Conservation (phyloP, 2,113 vertebrate genomes). For the Panthera leo region DNA sequence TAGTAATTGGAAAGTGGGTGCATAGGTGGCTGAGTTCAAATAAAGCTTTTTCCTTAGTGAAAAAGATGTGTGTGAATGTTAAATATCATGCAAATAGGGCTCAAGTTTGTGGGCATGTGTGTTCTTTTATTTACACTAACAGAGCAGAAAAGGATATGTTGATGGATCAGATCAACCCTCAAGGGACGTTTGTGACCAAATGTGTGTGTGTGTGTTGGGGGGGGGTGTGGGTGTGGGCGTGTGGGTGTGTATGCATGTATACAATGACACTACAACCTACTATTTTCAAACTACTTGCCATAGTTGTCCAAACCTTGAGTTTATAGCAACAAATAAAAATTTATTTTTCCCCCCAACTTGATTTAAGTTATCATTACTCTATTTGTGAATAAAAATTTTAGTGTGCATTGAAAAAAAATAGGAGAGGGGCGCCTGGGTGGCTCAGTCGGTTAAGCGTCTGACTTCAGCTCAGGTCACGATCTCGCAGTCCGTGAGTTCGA, state of each 20-base stretch:
- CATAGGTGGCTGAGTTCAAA: background rate
- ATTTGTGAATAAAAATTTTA: slow-evolving; percentile 3
- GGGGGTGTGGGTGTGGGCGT: background rate
- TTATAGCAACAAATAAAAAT: background rate
- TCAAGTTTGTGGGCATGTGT: background rate
- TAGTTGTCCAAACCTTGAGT: background rate
- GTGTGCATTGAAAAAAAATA: background rate
- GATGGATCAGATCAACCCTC: background rate
- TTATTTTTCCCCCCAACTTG: background rate
- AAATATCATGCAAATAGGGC: background rate
- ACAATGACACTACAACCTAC: background rate
- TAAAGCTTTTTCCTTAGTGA: background rate
- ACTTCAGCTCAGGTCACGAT: too few species aligned
- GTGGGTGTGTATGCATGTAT: background rate
- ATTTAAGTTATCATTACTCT: background rate
- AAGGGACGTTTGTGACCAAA: background rate
- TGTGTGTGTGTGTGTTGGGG: background rate
- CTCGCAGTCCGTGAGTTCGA: too few species aligned
- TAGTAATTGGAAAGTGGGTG: background rate
- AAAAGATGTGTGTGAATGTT: background rate
- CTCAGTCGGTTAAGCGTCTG: too few species aligned
- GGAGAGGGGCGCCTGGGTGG: too few species aligned
- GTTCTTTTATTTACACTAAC: slow-evolving; percentile 17
- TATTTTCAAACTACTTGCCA: background rate
- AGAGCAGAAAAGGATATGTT: background rate